These are phyloP conservation scores for Marmota monax DNA, from an alignment of 2,113 vertebrate genomes.

Conservation along the genomic window DNA sequence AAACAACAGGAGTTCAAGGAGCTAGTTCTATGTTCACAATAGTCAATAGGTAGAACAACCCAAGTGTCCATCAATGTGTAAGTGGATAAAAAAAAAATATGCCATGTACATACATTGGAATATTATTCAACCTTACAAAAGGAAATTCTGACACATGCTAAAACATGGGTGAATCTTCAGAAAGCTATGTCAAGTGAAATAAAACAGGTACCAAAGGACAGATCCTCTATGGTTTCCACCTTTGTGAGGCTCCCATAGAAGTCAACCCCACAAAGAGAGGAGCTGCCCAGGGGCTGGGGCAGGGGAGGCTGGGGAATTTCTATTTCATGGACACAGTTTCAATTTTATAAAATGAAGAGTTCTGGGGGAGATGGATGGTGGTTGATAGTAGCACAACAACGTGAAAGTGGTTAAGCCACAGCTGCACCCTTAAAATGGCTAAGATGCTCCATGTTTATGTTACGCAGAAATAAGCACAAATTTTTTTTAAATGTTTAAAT, in stretches of 20 bases:
- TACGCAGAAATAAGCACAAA: not conserved
- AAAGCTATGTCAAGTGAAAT: not conserved
- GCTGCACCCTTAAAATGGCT: not conserved
- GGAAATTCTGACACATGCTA: not conserved
- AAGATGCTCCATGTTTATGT: not conserved
- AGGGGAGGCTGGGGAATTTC: not conserved
- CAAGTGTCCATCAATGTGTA: not conserved
- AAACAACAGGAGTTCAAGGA: not conserved
- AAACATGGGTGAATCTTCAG: not conserved
- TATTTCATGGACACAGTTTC: not conserved
- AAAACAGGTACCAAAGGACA: not conserved
- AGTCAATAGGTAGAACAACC: not conserved
- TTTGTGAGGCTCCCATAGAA: not conserved
- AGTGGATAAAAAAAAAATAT: not conserved
- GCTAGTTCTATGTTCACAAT: not conserved
- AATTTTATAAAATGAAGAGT: not conserved
- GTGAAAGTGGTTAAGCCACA: not conserved
- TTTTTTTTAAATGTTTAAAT: not conserved
- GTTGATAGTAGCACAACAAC: not conserved
- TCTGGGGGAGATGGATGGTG: not conserved
- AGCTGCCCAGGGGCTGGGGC: not conserved
- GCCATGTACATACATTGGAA: not conserved
- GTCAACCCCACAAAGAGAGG: not conserved
- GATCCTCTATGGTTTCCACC: not conserved
- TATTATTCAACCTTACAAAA: constrained; percentile 32